Base-by-base conservation (phyloP, 2,888 invertebrate genomes). In the Noctua comes region DNA sequence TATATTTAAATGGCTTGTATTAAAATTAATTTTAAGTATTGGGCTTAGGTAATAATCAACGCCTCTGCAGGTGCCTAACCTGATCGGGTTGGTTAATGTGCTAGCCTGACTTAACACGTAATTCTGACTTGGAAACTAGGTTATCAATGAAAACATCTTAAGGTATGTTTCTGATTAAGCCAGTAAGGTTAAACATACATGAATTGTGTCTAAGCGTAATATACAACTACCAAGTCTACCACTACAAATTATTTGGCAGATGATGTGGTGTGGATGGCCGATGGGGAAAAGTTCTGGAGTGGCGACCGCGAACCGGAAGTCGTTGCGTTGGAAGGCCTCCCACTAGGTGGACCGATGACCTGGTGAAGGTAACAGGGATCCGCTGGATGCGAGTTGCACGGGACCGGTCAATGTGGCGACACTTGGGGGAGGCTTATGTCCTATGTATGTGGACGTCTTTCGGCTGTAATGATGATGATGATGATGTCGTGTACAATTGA, bases 11-110 rank as follows among this genome's bases (percentile, higher is more conserved):
- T 78, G 40, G 66, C 21, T 21, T 8, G 64, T 36, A 27, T 70
- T 43, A 43, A 43, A 66, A 64, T 86, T 54, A 75, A 87, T 86
- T 74, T 81, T 21, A 54, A 71, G 59, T 46, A n/a, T 54, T 62
- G 36, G 27, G 68, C 73, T 83, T 87, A 66, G 24, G 78, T 68
- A 77, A 87, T 80, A 66, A 82, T 62, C 77, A 78, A 68, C 73
- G 65, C 65, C 62, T 79, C 2, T 24, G 36, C 80, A 83, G 81
- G 79, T 80, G 73, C 36, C 27, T 84, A 69, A 46, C 69, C 24
- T 62, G 24, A 66, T 69, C 43, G 11, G 5, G 76, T 87, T 77
- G 65, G 54, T 68, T 77, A 80, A 80, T 82, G 18, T 62, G 13
- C 11, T 27, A 68, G 43, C 27, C 51, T 74, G 72, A 57, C 78